phyloP scores from a whole-genome alignment of 1,140 invertebrate species.

The Hestina assimilis region DNA sequence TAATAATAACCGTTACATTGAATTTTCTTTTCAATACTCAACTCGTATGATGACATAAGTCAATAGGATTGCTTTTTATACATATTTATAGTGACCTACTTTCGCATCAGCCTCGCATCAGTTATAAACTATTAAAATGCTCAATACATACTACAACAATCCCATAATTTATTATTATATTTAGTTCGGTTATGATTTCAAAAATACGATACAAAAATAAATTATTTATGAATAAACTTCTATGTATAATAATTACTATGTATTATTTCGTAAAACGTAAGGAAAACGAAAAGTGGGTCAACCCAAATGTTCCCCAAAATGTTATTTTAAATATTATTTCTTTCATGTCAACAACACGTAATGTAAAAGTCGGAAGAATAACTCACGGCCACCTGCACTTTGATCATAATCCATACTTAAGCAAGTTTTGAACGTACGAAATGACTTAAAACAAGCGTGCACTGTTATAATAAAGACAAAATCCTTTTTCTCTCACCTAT shows the following conservation, averaged over 20 bases:
- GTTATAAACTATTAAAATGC: too few relatives aligned
- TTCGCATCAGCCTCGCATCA: neutral
- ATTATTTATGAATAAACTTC: too few relatives aligned
- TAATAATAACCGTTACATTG: neutral
- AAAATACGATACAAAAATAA: too few relatives aligned
- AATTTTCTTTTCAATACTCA: too few relatives aligned
- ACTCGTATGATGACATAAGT: too few relatives aligned
- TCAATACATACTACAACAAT: too few relatives aligned
- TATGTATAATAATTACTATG: too few relatives aligned
- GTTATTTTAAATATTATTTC: neutral
- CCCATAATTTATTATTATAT: too few relatives aligned
- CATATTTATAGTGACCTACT: neutral
- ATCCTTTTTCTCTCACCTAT: too few relatives aligned
- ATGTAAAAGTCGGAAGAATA: neutral
- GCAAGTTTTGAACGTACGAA: neutral
- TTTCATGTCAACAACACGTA: neutral
- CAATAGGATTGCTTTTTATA: too few relatives aligned
- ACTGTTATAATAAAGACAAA: neutral
- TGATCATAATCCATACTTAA: slow-evolving; percentile 16
- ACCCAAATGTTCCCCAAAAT: neutral
- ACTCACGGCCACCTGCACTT: slow-evolving; percentile 18
- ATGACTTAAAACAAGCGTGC: neutral
- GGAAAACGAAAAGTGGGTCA: neutral
- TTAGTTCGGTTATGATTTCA: too few relatives aligned
- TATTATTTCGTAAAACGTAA: too few relatives aligned